Evolutionary conservation across 2,797 vertebrate genomes (phyloP), one percentile per base, ranked within the genome.

Genomic region (Neosilurus hyrtlii): DNA sequence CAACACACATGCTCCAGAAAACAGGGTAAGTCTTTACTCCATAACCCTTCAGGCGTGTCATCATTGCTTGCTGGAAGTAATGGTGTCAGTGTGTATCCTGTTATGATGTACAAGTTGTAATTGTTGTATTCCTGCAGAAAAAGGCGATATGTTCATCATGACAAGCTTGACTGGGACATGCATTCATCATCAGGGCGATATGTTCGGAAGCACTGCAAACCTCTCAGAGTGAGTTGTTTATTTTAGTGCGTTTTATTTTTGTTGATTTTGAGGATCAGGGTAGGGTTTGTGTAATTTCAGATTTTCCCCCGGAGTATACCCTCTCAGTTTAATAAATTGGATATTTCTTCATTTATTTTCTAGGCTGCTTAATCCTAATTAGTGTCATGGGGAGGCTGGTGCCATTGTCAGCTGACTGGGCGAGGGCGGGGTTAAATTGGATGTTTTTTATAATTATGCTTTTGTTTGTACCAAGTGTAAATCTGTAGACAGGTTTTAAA

Each of bases 151-250:
- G 94, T 96, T 56, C 89, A 82, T 82, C 89, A 90, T 0, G 92
- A 93, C 67, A 90, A 54, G 4, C 89, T 96, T 84, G 91, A 95
- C 71, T 96, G 95, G 94, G 95, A 96, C 35, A 87, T 96, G 61
- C 86, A 91, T 35, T 96, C 91, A 82, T 91, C 93, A 86, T 92
- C 94, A 0, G 93, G 92, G 0, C 91, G 93, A 86, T 93, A 93
- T 0, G 86, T 96, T 80, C 89, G 89, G 11, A 93, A 91, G 72
- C 93, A 94, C 82, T 97, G 94, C 82, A 95, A 93, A 84, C 95
- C 95, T 15, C 91, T 96, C 9, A 96, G 93, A 93, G 96, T 97
- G 89, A 85, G 89, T 65, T 65, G 4, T 4, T 18, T 59, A 8
- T n/a, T 59, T 15, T 67, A 0, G 22, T 63, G 15, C 15, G 8